Conservation (phyloP, 2,797 vertebrate genomes). For the Delichon dasypus region DNA sequence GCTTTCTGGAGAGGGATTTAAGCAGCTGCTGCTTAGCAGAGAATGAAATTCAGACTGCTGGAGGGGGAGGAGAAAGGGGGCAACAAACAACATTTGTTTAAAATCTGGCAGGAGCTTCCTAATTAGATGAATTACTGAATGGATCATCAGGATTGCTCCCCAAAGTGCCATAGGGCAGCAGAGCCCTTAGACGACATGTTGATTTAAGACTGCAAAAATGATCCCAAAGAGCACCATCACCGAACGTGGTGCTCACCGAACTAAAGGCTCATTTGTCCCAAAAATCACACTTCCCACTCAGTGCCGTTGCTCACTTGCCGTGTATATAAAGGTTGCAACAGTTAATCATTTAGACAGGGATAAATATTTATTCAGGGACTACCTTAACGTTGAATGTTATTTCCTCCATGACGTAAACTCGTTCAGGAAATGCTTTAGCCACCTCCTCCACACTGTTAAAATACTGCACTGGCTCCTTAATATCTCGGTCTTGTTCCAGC, state of each 20-base stretch:
- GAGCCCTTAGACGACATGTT: background rate
- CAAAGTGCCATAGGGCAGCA: background rate
- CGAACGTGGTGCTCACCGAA: background rate
- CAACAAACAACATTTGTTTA: slow-evolving; percentile 66
- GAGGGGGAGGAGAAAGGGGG: slow-evolving; percentile 7
- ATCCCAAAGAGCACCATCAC: background rate
- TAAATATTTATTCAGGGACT: slow-evolving; percentile 75
- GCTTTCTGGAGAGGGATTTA: slow-evolving; percentile 46
- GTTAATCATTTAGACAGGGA: slow-evolving; percentile 56
- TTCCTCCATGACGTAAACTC: slow-evolving; percentile 99
- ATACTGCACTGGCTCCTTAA: slow-evolving; percentile 98
- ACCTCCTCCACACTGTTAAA: slow-evolving; percentile 99
- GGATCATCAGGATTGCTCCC: slow-evolving; percentile 27
- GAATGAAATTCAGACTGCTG: slow-evolving; percentile 43
- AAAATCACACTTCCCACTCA: slow-evolving; percentile 54
- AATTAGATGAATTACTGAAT: slow-evolving; percentile 53
- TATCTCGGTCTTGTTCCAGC: slow-evolving; percentile 97
- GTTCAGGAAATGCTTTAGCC: slow-evolving; percentile 98
- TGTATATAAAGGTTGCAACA: slow-evolving; percentile 24
- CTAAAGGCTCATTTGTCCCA: background rate
- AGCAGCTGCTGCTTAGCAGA: slow-evolving; percentile 65
- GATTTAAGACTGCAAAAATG: slow-evolving; percentile 4
- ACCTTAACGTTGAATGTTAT: slow-evolving; percentile 99
- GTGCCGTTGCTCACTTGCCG: background rate
- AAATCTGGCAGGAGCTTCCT: slow-evolving; percentile 53